These are phyloP conservation scores for Antennarius striatus DNA, from an alignment of 2,113 vertebrate genomes.

Conservation along the genomic window DNA sequence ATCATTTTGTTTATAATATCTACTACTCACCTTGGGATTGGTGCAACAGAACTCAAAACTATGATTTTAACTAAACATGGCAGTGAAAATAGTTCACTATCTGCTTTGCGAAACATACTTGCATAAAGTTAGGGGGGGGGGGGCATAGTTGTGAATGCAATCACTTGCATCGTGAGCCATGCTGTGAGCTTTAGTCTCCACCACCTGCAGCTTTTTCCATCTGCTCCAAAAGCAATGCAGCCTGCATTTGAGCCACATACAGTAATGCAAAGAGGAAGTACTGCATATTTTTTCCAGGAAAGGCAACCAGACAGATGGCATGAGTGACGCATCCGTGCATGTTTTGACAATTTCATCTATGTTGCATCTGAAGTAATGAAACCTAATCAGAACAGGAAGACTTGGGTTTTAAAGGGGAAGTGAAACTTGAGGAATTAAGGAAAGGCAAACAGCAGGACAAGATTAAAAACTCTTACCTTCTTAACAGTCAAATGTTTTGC, in stretches of 20 bases:
- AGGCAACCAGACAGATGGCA: constrained; percentile 31
- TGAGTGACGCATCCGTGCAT: constrained; percentile 32
- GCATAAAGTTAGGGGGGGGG: too few relatives aligned
- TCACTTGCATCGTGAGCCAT: neutral
- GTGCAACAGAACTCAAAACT: too few relatives aligned
- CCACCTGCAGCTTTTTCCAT: constrained; percentile 28
- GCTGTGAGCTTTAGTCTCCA: constrained; percentile 4
- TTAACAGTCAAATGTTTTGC: too few relatives aligned
- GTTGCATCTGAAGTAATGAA: constrained; percentile 6
- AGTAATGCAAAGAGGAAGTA: constrained; percentile 1
- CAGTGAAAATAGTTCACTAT: too few relatives aligned
- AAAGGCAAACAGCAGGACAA: neutral
- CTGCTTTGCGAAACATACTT: too few relatives aligned
- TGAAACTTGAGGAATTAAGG: neutral
- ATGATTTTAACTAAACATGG: too few relatives aligned
- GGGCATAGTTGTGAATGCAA: neutral
- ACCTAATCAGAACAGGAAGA: too few relatives aligned
- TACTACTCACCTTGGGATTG: too few relatives aligned
- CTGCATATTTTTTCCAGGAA: constrained; percentile 11
- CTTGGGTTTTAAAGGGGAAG: neutral
- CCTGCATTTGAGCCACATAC: constrained; percentile 19
- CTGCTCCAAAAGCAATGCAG: constrained; percentile 27
- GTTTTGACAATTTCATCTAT: neutral
- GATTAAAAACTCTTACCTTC: too few relatives aligned
- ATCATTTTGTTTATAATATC: too few relatives aligned